Base-by-base conservation (phyloP, 2,797 vertebrate genomes). In the Anguilla pacifica region DNA sequence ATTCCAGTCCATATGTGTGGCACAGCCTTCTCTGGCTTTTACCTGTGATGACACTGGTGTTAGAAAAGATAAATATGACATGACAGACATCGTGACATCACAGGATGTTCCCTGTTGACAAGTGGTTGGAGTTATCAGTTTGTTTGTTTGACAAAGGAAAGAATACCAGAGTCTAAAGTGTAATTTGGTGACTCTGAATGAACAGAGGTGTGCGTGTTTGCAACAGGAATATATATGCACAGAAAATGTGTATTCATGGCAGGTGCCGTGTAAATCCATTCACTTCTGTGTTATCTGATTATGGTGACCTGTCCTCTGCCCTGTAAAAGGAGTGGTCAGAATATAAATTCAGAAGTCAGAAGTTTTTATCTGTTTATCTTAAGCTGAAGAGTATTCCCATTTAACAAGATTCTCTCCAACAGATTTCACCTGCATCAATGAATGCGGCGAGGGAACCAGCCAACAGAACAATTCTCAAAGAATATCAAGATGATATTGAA, bases 401-500 rank as follows among this genome's bases (percentile, higher is more conserved):
- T 3, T 57, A 11, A 35, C 35, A 31, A 9, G 6, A 35, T 25
- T 51, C 64, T 51, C 7, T 86, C 35, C n/a, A 53, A 15, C 67
- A 74, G 43, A 53, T 46, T 51, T 53, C 49, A 53, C 10, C 55
- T n/a, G 39, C 46, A 35, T 46, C 64, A 86, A 88, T 88, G 87
- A 85, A 88, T 67, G 87, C 43, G 25, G 28, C 83, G 22, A n/a
- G 82, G 83, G 53, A 74, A 4, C 17, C 77, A 55, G 91, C 25
- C 0, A 43, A 11, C 57, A 87, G 86, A 49, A 67, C 83, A 7
- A 61, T 85, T 49, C 17, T 83, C 72, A 88, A 91, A 86, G 92
- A 93, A 7, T 93, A 94, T 51, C 91, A 89, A 5, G 93, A 95
- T 2, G 90, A 95, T 0, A 90, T 90, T 3, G 91, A 91, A 0